Base-by-base conservation (phyloP, 2,888 invertebrate species). In the Pocota personata region DNA sequence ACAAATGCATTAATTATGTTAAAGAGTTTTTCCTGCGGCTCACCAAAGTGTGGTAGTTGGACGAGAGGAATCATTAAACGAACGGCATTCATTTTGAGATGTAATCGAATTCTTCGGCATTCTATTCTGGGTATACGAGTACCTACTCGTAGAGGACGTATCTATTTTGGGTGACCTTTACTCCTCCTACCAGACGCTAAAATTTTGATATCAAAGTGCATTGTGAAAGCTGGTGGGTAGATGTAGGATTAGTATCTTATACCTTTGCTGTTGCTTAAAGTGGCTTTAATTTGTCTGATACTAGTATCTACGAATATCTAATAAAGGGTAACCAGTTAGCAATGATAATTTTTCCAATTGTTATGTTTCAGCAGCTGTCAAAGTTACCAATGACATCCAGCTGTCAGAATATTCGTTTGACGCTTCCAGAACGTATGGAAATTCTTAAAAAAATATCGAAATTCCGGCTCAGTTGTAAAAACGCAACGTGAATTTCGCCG, bases 1-100 rank as follows among this genome's bases (percentile, higher is more conserved):
- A 84, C 75, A 84, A 80, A 84, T 84, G 84, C 84, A 80, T 84
- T 84, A 84, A 84, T 84, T 84, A 84, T 84, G 80, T 69, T 75
- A 84, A 84, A 75, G 80, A 84, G 80, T 8, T 32, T 73, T 57
- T 71, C 50, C 43, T 84, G 66, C 52, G 64, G 66, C 55, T 76
- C 40, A 55, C 67, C 48, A 62, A 69, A 73, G 73, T 78, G 79
- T 57, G 71, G 58, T 64, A 43, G 77, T 21, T 14, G 30, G 67
- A 60, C 48, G 80, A 52, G 75, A 35, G 43, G 69, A 32, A 57
- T 57, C 67, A 75, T 75, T 69, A 75, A 60, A 43, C 46, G 30
- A 60, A 52, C 48, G 58, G 58, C 57, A 46, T 78, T 69, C 62
- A 52, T 64, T 37, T 37, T 57, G 16, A 50, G 60, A 58, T 73